phyloP scores from a whole-genome alignment of 2,888 invertebrate genomes.

The Pyrrhia umbra region DNA sequence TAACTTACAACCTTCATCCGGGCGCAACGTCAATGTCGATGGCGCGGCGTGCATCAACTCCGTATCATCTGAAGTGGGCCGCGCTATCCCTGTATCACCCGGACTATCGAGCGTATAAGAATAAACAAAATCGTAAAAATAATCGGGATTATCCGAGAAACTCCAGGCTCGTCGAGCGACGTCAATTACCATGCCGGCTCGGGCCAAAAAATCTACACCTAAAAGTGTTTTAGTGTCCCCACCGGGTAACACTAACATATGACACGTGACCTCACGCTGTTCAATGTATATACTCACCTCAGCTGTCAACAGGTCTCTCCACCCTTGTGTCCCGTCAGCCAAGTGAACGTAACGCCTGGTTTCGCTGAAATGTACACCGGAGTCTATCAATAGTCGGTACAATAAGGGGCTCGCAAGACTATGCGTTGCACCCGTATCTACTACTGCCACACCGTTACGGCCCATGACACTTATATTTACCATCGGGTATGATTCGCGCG shows the following conservation, averaged over 20 bases:
- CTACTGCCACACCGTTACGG: too few relatives aligned
- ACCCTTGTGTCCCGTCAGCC: neutral
- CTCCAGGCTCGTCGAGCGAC: too few relatives aligned
- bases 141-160: too few relatives aligned
- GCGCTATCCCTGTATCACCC: too few relatives aligned
- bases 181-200: too few relatives aligned
- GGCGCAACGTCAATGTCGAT: too few relatives aligned
- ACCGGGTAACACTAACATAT: neutral
- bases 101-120: too few relatives aligned
- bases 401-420: neutral
- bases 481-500: neutral
- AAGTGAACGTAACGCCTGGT: neutral
- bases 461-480: conserved; percentile 1
- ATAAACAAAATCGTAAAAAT: too few relatives aligned
- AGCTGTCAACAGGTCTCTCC: neutral
- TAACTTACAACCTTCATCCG: too few relatives aligned
- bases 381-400: neutral
- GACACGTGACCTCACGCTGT: neutral
- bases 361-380: neutral
- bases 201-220: neutral
- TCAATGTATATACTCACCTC: neutral
- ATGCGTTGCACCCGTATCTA: neutral
- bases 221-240: neutral
- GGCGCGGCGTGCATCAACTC: too few relatives aligned
- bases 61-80: too few relatives aligned